Evolutionary conservation across 1,140 invertebrate genomes (phyloP), one percentile per base, ranked within the genome.

Genomic region (Lasioglossum baleicum): DNA sequence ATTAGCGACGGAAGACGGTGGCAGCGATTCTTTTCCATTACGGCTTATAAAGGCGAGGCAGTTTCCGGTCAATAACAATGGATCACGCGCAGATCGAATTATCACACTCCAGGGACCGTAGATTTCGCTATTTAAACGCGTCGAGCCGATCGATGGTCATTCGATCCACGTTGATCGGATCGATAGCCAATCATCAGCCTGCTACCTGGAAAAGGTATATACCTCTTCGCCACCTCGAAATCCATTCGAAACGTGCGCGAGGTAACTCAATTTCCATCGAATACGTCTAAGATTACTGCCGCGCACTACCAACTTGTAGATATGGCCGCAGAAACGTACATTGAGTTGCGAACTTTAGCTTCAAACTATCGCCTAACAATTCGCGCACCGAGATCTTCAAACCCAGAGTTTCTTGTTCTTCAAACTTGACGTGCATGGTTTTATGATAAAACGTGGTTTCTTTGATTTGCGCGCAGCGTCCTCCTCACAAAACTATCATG

Each of bases 81-180:
- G 65, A 80, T 83, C 77, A 76, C 77, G 66, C 35, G 40, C 11
- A 35, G 77, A 84, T 84, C 72, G 60, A 84, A 81, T 84, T 81
- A 84, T 84, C 72, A 67, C 72, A 64, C 77, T 69, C 51, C 7
- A 35, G 70, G 56, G 80, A 81, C 68, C 72, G 51, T 71, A 80
- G 6, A n/a, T 72, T 66, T 71, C 60, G 66, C 72, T 35, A 11
- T 71, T 51, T 77, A 71, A 81, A 63, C 73, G 15, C 72, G 60
- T 31, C 31, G 70, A 48, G n/a, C 56, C 26, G 26, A 40, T 31
- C 26, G 60, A 8, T 26, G 76, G 88, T 88, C 87, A 91, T 90
- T 91, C 89, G 84, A 90, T 91, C 77, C 90, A 89, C 90, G 90
- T 90, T 89, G 83, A 79, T 80, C 76, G 83, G 87, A 91, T 90